Base-by-base conservation (phyloP, 2,113 vertebrate genomes). In the Scomber japonicus region DNA sequence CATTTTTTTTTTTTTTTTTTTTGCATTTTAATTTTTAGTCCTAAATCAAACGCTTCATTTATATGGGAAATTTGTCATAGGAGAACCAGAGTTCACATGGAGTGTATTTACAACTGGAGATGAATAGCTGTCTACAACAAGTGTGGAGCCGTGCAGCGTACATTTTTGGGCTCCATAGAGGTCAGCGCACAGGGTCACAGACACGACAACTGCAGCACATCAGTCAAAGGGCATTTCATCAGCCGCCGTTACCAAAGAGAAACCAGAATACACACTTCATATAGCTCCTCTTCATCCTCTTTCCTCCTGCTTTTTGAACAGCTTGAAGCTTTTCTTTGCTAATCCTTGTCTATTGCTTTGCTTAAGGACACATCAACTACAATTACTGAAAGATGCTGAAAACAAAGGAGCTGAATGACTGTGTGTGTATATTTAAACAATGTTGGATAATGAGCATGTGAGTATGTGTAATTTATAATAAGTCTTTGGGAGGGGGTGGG, bases 121-220 rank as follows among this genome's bases (percentile, higher is more conserved):
- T 30, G n/a, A 56, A 30, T 5, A 3, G 19, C 27, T 49, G 64
- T 53, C 70, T 72, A 82, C 59, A 91, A 65, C 81, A 85, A 83
- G 85, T 85, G 76, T 59, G 71, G 49, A 51, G 31, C 44, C 31
- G 71, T 78, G 35, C 35, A 40, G 35, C 65, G 92, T 82, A 69
- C 49, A 75, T 83, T 88, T 82, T 82, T 82, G 77, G 66, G 75
- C 67, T 73, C 60, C 55, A 45, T 4, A 51, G 70, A 80, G 69
- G 84, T 80, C 84, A 73, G 1, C 0, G 14, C 12, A 54, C 0
- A 21, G 60, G 85, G 89, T 87, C 83, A 85, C 63, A 51, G 67
- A 59, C 57, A 54, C 59, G 76, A 94, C 94, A 95, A 94, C 92
- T 95, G 94, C 80, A 83, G 57, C 81, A 66, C 66, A 90, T 93